phyloP scores from a whole-genome alignment of 2,113 vertebrate species.

The Mixornis gularis region DNA sequence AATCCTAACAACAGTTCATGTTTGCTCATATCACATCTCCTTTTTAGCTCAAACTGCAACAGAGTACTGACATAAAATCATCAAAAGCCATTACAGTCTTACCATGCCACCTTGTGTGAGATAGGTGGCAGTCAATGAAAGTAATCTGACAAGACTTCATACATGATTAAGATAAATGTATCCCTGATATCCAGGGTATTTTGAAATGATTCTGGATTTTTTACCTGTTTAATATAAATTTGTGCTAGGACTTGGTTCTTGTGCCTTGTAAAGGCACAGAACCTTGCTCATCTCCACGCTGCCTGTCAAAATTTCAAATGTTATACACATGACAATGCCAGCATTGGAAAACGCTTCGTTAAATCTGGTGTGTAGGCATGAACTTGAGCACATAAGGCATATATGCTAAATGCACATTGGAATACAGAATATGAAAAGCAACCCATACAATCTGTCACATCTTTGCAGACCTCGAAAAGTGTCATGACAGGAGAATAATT shows the following conservation, averaged over 20 bases:
- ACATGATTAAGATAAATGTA: background rate
- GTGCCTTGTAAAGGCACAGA: background rate
- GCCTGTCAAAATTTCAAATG: background rate
- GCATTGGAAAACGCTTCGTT: background rate
- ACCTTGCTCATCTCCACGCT: background rate
- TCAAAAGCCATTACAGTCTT: background rate
- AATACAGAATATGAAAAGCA: background rate
- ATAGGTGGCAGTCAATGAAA: conserved; percentile 3
- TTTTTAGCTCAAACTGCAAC: background rate
- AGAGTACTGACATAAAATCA: background rate
- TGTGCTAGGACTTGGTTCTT: background rate
- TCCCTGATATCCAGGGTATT: background rate
- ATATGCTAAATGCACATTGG: background rate
- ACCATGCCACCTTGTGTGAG: background rate
- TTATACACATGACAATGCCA: background rate
- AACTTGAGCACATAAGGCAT: background rate
- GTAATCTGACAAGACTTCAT: background rate
- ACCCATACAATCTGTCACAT: background rate
- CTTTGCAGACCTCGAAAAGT: background rate
- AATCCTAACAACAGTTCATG: background rate
- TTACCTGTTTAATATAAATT: background rate
- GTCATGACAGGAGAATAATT: background rate
- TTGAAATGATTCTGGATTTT: background rate
- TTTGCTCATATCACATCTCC: background rate
- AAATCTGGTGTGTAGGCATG: background rate